Conservation (phyloP, 92 coral and sea anemone species). For the Virgularia gustaviana region DNA sequence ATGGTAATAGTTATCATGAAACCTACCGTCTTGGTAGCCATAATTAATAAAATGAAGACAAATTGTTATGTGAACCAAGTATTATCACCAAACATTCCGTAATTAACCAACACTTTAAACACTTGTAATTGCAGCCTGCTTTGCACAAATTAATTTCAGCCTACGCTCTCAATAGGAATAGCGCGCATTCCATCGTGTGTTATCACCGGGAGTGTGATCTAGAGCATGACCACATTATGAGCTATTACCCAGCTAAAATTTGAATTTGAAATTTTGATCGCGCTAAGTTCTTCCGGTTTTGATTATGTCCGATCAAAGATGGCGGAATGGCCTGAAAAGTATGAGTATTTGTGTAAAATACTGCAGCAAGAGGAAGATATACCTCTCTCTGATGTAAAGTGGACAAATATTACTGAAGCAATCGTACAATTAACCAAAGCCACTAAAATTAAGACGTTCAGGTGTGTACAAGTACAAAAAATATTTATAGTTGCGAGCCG, state of each 20-base stretch:
- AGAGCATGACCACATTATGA: neutral
- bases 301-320: neutral
- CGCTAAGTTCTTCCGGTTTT: neutral
- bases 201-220: too few relatives aligned
- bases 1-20: too few relatives aligned
- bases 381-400: neutral
- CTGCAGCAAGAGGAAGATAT: neutral
- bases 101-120: too few relatives aligned
- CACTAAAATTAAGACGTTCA: conserved; percentile 1
- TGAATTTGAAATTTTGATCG: too few relatives aligned
- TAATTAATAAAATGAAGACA: too few relatives aligned
- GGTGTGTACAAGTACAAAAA: conserved; percentile 3
- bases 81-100: too few relatives aligned
- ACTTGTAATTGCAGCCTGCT: too few relatives aligned
- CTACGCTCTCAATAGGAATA: too few relatives aligned
- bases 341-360: conserved; percentile 11
- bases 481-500: neutral
- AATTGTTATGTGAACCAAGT: too few relatives aligned
- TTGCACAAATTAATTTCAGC: too few relatives aligned
- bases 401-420: conserved; percentile 14
- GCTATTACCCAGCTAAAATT: neutral
- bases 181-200: too few relatives aligned
- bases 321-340: conserved; percentile 12
- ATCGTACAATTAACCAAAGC: neutral
- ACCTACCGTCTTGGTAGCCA: too few relatives aligned